Base-by-base conservation (phyloP, 2,113 vertebrate genomes). In the Stomatorhinus ivindoensis region DNA sequence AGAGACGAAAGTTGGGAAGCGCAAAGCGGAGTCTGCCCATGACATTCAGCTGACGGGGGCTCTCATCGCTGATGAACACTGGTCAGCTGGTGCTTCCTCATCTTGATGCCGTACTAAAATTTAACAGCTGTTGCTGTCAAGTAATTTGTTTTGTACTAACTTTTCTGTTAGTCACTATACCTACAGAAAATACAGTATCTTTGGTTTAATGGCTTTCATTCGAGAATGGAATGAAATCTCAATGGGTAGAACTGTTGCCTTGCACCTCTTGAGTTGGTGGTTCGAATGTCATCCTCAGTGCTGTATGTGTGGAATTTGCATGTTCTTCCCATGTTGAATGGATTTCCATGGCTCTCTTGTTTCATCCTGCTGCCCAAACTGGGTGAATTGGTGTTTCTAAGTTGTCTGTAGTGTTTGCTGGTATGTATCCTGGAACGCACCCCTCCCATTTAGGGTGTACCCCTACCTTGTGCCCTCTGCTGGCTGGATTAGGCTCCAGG, bases 1-100 rank as follows among this genome's bases (percentile, higher is more conserved):
- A 46, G 93, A 93, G 87, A 99, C 97, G 69, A 97, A 97, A 0
- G 97, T 99, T 44, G 98, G 98, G 48, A 98, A 97, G 87, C 92
- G 95, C 17, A 95, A 93, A 48, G 93, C 95, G 2, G 91, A 94
- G 89, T 97, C 96, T 0, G 91, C 89, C 89, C 97, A 97, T 10
- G 98, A 99, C 89, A 99, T 99, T 89, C 98, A 98, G 93, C 94
- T 99, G 86, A 96, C 97, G 0, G 98, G 98, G 8, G 97, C 96
- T 19, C 96, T 99, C 82, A 98, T 99, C 83, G 97, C 97, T 35
- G 96, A 98, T 90, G 94, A 97, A 53, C 98, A 99, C 91, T 99
- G 98, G 98, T 99, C 82, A 90, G 96, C 84, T 15, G 21, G 50
- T 48, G 83, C 13, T 76, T 39, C 69, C 2, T 39, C 80, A 47